These are phyloP conservation scores for Zaprionus ghesquierei DNA, from an alignment of 1,140 invertebrate genomes.

Conservation along the genomic window DNA sequence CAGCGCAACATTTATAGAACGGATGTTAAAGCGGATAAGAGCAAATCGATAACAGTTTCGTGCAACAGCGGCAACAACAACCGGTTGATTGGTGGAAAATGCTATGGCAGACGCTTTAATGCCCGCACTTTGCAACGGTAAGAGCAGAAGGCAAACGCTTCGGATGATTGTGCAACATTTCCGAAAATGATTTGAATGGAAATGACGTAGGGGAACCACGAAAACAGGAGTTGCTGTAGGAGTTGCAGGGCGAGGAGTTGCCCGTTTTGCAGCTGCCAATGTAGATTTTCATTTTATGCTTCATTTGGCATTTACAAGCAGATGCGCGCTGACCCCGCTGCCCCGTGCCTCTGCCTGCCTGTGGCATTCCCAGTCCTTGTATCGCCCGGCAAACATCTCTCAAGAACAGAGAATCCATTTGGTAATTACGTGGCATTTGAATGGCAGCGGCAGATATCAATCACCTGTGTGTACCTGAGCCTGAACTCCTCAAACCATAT, in stretches of 20 bases:
- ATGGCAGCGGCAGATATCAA: constrained; percentile 30
- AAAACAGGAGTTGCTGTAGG: neutral
- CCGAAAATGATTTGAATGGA: constrained; percentile 9
- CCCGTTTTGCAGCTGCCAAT: constrained; percentile 16
- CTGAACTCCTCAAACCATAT: constrained; percentile 12
- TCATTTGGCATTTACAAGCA: constrained; percentile 27
- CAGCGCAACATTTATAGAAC: constrained; percentile 20
- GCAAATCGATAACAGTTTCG: constrained; percentile 8
- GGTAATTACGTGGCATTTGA: constrained; percentile 32
- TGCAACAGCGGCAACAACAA: neutral
- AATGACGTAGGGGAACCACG: neutral
- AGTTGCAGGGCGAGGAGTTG: constrained; percentile 3
- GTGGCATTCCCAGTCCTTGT: neutral
- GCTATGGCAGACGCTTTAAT: constrained; percentile 9
- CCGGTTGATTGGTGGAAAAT: constrained; percentile 12
- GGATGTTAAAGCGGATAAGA: constrained; percentile 22
- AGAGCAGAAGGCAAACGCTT: constrained; percentile 5
- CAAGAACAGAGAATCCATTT: constrained; percentile 27
- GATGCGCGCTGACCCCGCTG: neutral
- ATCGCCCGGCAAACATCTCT: neutral
- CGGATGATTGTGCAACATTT: constrained; percentile 7
- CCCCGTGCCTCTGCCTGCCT: neutral
- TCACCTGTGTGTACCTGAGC: constrained; percentile 14
- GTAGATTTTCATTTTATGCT: constrained; percentile 19
- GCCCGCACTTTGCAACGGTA: constrained; percentile 42